A percentile compares a stretch with the other conserved stretches of the same genome.
Conservation (phyloP, 2,797 vertebrate genomes). For the Hydrophis major region DNA sequence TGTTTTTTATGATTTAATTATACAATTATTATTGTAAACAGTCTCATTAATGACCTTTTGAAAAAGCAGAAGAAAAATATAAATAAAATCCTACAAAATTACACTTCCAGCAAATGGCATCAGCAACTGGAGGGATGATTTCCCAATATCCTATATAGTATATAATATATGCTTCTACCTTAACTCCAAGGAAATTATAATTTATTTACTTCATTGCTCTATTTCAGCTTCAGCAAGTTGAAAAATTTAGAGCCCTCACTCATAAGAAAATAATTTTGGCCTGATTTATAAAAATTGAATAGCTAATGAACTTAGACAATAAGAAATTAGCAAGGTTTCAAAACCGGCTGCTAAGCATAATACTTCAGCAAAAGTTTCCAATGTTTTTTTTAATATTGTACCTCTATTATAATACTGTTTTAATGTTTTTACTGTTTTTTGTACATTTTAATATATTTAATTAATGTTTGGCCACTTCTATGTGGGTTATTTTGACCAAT, state of each 20-base stretch:
- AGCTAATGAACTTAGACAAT: background rate
- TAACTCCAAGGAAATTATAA: background rate
- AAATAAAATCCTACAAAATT: background rate
- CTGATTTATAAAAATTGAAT: background rate
- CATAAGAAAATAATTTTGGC: background rate
- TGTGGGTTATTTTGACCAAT: background rate
- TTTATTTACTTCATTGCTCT: background rate
- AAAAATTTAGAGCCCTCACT: background rate
- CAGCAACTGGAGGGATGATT: background rate
- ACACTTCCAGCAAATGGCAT: background rate
- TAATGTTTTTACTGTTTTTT: background rate
- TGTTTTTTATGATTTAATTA: background rate
- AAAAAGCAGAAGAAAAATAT: background rate
- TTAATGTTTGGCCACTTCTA: background rate
- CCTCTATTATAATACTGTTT: background rate
- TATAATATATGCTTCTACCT: background rate
- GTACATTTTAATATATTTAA: background rate
- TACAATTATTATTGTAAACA: background rate
- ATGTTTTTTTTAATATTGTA: background rate
- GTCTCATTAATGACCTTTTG: background rate
- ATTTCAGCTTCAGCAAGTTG: background rate
- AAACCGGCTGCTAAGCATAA: background rate
- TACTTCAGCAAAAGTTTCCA: background rate
- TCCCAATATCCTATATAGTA: background rate
- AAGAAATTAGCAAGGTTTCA: background rate